Evolutionary conservation across 2,797 vertebrate genomes (phyloP), one percentile per base, ranked within the genome.

Genomic region (Kryptolebias ocellatus): DNA sequence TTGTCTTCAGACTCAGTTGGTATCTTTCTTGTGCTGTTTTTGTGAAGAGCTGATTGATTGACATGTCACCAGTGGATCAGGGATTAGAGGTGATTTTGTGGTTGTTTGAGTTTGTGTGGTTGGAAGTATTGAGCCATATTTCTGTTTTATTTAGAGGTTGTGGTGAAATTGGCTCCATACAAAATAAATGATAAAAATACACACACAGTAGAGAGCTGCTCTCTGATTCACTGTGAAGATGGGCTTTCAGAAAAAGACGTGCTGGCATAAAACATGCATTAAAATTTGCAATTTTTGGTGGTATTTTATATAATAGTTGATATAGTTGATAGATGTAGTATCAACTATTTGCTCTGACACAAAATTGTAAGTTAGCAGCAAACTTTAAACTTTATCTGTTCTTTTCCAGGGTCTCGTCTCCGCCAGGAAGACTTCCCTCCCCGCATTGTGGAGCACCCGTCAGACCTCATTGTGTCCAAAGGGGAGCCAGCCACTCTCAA

Each of bases 401-500:
- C 65, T 6, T 74, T 66, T 60, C 12, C 39, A 98, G 96, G 96
- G 73, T 98, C 96, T 78, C 96, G 96, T 80, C 96, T 98, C 80
- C 96, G 96, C 24, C 97, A 98, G 90, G 97, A 98, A 86, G 97
- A 98, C 94, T 96, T 92, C 77, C 96, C 97, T 31, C 97, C 97
- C 66, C 96, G 96, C 10, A 98, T 98, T 49, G 92, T 98, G 60
- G 97, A 98, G 63, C 97, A 98, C 79, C 97, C 97, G 42, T 98
- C 97, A 1, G 97, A 98, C 82, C 88, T 98, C 50, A 98, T 98
- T 42, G 96, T 98, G 71, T 97, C 96, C 64, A 98, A 98, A 81
- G 96, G 96, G 83, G 96, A 98, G 67, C 96, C 96, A 2, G 96
- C 96, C 45, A 98, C 96, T 20, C 82, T 98, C 86, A 98, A 98